phyloP scores from a whole-genome alignment of 2,113 vertebrate species.

The Pollimyrus isidori region DNA sequence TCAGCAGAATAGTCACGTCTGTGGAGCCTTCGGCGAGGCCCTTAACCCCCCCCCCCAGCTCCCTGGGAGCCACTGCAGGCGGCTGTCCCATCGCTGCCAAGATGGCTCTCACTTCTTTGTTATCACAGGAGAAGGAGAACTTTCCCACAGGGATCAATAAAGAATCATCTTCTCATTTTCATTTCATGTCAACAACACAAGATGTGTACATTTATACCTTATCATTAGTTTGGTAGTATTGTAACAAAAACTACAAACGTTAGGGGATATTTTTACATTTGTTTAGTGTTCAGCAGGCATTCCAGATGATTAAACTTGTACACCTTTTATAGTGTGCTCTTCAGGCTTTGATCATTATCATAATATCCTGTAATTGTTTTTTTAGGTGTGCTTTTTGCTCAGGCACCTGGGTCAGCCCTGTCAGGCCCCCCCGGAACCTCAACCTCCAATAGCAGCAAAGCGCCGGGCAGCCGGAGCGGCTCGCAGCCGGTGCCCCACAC shows the following conservation, averaged over 20 bases:
- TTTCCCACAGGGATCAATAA: background rate
- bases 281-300: background rate
- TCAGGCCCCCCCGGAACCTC: slow-evolving; percentile 55
- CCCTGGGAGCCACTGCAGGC: background rate
- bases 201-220: background rate
- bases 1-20: no score
- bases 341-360: background rate
- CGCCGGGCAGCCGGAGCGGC: slow-evolving; percentile 44
- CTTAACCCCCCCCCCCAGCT: background rate
- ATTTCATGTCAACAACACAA: background rate
- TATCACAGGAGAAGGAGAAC: background rate
- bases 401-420: slow-evolving; percentile 65
- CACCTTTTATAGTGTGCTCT: background rate
- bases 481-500: slow-evolving; percentile 51
- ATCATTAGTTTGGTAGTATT: background rate
- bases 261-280: background rate
- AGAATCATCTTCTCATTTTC: background rate
- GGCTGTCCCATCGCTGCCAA: no score
- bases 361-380: slow-evolving; percentile 2
- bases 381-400: slow-evolving; percentile 86
- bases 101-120: no score
- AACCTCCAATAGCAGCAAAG: slow-evolving; percentile 58
- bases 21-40: no score
- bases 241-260: background rate
- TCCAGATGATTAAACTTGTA: background rate